Conservation (phyloP, 2,113 vertebrate species). For the Clarias gariepinus region DNA sequence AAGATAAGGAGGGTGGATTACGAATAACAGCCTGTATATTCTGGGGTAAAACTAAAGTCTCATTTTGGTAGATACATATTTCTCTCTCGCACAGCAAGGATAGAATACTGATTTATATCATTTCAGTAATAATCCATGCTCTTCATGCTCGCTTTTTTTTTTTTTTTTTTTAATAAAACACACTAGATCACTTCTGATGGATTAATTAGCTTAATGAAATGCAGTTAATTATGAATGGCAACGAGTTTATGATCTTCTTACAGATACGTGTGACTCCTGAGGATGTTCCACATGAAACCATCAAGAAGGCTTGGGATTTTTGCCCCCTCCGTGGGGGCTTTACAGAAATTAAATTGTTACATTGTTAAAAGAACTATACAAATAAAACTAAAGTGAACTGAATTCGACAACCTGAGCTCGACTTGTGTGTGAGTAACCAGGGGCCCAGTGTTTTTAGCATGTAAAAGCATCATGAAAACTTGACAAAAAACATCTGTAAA, state of each 20-base stretch:
- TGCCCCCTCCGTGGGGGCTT: no score
- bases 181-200: background rate
- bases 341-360: no score
- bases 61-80: background rate
- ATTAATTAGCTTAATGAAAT: background rate
- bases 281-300: no score
- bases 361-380: no score
- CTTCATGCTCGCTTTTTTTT: background rate
- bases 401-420: constrained; percentile 1
- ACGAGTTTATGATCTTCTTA: no score
- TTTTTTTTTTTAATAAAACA: background rate
- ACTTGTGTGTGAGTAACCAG: background rate
- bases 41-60: background rate
- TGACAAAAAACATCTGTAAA: constrained; percentile 9
- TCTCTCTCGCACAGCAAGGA: background rate
- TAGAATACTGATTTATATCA: background rate
- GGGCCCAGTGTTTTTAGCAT: background rate
- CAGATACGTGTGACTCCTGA: no score
- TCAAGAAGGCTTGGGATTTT: no score
- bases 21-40: constrained; percentile 1
- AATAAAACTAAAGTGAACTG: background rate
- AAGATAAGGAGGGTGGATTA: background rate
- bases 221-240: background rate
- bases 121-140: background rate
- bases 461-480: constrained; percentile 20